Evolutionary conservation across 2,113 vertebrate genomes (phyloP).

Genomic region (Cardinalis cardinalis): DNA sequence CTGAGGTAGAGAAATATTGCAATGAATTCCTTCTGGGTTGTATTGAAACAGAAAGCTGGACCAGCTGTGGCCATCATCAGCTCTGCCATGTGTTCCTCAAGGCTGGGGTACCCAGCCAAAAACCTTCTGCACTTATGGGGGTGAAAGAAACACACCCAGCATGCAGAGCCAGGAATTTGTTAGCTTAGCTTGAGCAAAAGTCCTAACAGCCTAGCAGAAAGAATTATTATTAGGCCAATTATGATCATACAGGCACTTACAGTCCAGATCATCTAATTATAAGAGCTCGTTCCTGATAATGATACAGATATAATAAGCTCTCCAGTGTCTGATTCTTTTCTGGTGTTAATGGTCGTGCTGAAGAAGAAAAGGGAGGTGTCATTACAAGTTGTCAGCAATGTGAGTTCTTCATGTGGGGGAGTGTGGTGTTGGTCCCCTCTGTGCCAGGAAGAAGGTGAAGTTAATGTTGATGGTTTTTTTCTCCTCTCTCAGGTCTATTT

Average conservation of each 20-base stretch:
- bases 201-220: not conserved
- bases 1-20: not conserved
- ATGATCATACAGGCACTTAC: not conserved
- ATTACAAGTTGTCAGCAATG: not conserved
- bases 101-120: not conserved
- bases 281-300: not conserved
- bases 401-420: not conserved
- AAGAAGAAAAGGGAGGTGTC: not conserved
- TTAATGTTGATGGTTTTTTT: not conserved
- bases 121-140: rapidly evolving
- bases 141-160: not conserved
- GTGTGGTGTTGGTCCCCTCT: not conserved
- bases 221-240: not conserved
- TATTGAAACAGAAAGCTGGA: not conserved
- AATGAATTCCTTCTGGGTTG: not conserved
- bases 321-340: not conserved
- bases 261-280: not conserved
- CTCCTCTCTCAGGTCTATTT: not conserved
- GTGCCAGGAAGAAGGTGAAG: not conserved
- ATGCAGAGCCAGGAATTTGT: not conserved
- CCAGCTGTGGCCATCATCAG: not conserved
- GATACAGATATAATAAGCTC: not conserved
- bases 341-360: not conserved
- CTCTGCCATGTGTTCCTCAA: rapidly evolving
- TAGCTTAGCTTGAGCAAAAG: not conserved